Percentiles rank a stretch among this genome's conserved stretches.
Evolutionary conservation across 2,797 vertebrate species (phyloP).

Genomic region (Microctenopoma steveboyesi): DNA sequence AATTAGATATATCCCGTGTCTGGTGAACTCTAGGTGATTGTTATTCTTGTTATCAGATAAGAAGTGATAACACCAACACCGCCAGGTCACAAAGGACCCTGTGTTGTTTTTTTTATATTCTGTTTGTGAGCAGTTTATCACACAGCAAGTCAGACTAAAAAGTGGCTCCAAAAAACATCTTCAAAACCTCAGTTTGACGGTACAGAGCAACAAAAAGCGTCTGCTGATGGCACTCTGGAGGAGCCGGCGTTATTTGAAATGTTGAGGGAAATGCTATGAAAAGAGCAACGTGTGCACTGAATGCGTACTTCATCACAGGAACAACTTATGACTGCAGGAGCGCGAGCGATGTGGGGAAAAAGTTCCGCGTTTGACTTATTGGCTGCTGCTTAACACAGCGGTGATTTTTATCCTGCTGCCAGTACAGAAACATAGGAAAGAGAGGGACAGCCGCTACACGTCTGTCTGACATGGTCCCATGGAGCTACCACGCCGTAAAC

Average conservation of each 20-base stretch:
- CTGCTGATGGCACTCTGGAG: slow-evolving; percentile 25
- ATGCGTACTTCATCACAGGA: slow-evolving; percentile 42
- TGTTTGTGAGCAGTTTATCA: slow-evolving; percentile 19
- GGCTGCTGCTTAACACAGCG: slow-evolving; percentile 46
- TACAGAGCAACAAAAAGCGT: slow-evolving; percentile 12
- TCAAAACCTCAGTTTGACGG: slow-evolving; percentile 10
- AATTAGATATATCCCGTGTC: slow-evolving; percentile 17
- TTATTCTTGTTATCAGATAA: slow-evolving; percentile 24
- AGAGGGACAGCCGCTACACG: slow-evolving; percentile 8
- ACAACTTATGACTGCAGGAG: slow-evolving; percentile 40
- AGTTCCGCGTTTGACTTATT: slow-evolving; percentile 56
- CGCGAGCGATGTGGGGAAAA: slow-evolving; percentile 26
- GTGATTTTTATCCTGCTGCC: slow-evolving; percentile 43
- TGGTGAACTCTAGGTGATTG: slow-evolving; percentile 20
- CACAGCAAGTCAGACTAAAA: slow-evolving; percentile 15
- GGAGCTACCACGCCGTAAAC: slow-evolving; percentile 31
- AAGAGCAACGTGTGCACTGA: slow-evolving; percentile 39
- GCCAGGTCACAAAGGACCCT: slow-evolving; percentile 3
- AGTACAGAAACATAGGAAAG: slow-evolving; percentile 19
- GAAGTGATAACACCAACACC: slow-evolving; percentile 20
- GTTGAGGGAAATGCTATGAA: slow-evolving; percentile 26
- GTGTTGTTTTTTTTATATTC: slow-evolving; percentile 17
- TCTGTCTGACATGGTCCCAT: slow-evolving; percentile 20
- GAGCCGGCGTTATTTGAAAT: slow-evolving; percentile 23
- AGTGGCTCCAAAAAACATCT: slow-evolving; percentile 27